Conservation (phyloP, 2,113 vertebrate genomes). For the Pollachius pollachius region DNA sequence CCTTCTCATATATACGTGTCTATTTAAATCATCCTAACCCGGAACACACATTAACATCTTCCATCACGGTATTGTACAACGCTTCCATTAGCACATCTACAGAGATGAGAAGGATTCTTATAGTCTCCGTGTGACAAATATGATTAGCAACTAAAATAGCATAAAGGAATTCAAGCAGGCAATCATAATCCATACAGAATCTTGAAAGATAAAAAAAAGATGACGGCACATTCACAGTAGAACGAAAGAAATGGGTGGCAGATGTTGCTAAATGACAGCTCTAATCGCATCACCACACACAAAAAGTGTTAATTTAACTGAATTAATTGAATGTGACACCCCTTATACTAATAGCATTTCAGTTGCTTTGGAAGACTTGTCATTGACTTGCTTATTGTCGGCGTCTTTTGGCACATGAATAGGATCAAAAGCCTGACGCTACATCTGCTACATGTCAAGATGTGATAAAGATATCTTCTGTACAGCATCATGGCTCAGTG, state of each 20-base stretch:
- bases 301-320: constrained; percentile 53
- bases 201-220: constrained; percentile 39
- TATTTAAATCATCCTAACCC: too few relatives aligned
- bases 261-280: constrained; percentile 62
- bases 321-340: constrained; percentile 57
- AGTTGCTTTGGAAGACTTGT: constrained; percentile 40
- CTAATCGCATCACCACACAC: constrained; percentile 49
- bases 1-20: too few relatives aligned
- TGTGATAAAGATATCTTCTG: not conserved
- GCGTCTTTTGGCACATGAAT: constrained; percentile 16
- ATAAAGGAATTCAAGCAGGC: constrained; percentile 63
- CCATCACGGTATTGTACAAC: too few relatives aligned
- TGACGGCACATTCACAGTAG: constrained; percentile 52
- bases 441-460: constrained; percentile 8
- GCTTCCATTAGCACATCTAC: too few relatives aligned
- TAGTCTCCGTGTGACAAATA: constrained; percentile 45
- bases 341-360: constrained; percentile 40
- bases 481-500: not conserved
- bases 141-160: constrained; percentile 55
- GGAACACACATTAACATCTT: too few relatives aligned
- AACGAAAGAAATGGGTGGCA: constrained; percentile 49
- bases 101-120: constrained; percentile 29
- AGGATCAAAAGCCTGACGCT: constrained; percentile 13
- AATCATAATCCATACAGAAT: constrained; percentile 50
- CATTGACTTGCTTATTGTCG: constrained; percentile 21